These are phyloP conservation scores for Nycticryphes semicollaris DNA, from an alignment of 2,113 vertebrate genomes.

Conservation along the genomic window DNA sequence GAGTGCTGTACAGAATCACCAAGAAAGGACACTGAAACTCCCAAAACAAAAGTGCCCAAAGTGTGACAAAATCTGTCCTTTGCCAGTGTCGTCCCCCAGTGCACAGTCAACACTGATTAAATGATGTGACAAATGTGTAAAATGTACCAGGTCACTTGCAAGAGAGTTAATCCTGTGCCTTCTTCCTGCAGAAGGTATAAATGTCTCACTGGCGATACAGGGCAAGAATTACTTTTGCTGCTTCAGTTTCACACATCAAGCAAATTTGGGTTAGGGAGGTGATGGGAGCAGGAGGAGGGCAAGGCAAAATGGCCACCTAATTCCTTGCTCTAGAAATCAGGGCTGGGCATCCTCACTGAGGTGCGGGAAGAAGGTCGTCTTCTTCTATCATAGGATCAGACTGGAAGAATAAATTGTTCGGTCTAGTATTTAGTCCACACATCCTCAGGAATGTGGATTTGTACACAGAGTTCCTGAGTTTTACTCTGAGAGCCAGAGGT, in stretches of 20 bases:
- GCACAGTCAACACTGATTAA: background rate
- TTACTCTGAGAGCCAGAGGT: background rate
- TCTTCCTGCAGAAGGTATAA: background rate
- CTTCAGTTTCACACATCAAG: background rate
- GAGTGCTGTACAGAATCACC: background rate
- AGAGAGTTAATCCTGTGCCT: background rate
- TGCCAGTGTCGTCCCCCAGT: background rate
- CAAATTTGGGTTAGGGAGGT: background rate
- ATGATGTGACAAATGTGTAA: background rate
- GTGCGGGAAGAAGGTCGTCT: background rate
- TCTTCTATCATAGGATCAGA: background rate
- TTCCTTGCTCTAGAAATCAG: background rate
- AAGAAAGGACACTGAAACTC: background rate
- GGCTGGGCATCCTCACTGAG: background rate
- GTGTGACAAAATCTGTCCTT: background rate
- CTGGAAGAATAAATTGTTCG: background rate
- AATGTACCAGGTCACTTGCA: background rate
- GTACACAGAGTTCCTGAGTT: background rate
- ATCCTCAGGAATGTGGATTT: background rate
- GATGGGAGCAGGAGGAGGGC: background rate
- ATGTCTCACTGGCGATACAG: background rate
- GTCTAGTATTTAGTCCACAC: background rate
- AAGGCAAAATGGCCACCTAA: background rate
- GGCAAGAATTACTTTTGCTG: background rate
- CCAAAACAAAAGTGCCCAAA: background rate